Conservation (phyloP, 35 echinoderm and acorn worm genomes). For the Ptychodera flava region DNA sequence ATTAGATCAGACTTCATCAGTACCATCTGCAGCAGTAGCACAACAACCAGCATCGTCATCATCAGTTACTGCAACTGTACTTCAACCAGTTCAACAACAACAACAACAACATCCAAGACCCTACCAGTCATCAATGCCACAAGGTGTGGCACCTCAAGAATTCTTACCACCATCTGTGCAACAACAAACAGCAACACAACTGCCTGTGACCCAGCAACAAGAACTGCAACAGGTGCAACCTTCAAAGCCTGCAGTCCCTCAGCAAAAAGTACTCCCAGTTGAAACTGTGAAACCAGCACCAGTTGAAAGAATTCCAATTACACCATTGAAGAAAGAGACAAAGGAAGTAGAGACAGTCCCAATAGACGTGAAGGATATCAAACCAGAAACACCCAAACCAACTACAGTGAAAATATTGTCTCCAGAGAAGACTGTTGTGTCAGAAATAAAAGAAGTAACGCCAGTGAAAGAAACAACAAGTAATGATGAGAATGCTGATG, state of each 20-base stretch:
- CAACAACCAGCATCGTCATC: not conserved
- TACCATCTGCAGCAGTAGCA: not conserved
- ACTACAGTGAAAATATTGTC: constrained; percentile 22
- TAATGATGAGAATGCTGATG: constrained; percentile 7
- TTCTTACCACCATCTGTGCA: not conserved
- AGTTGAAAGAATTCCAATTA: not conserved
- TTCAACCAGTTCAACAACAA: too few species aligned
- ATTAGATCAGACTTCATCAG: not conserved
- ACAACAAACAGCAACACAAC: not conserved
- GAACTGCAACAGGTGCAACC: not conserved
- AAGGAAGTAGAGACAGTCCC: not conserved
- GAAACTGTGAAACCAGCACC: not conserved
- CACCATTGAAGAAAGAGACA: not conserved
- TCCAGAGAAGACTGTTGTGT: not conserved
- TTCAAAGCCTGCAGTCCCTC: not conserved
- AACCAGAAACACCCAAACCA: not conserved
- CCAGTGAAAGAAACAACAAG: not conserved
- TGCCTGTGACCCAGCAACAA: not conserved
- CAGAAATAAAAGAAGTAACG: not conserved
- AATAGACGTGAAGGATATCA: not conserved
- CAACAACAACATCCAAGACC: too few species aligned
- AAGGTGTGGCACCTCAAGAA: too few species aligned
- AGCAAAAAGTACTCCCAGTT: not conserved
- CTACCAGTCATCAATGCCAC: too few species aligned
- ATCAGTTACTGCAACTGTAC: too few species aligned